Conservation (phyloP, 2,888 invertebrate species). For the Boloria selene region DNA sequence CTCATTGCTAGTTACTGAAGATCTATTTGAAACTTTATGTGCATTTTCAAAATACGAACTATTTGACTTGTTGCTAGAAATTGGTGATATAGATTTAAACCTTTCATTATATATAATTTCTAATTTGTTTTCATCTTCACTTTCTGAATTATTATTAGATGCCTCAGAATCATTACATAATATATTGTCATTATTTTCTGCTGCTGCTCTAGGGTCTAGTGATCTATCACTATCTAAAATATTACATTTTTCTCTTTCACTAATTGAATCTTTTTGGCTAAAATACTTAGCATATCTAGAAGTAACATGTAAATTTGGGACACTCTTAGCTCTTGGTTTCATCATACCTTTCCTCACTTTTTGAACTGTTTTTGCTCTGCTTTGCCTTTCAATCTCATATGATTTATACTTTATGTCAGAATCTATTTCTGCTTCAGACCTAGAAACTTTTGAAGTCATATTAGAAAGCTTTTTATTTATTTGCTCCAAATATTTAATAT, state of each 20-base stretch:
- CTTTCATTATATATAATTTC: slow-evolving; percentile 70
- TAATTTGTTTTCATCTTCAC: slow-evolving; percentile 63
- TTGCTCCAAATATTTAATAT: slow-evolving; percentile 88
- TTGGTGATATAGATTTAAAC: slow-evolving; percentile 60
- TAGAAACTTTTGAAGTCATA: slow-evolving; percentile 60
- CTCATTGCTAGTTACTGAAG: slow-evolving; percentile 32
- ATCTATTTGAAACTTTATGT: slow-evolving; percentile 9
- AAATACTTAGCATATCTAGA: slow-evolving; percentile 79
- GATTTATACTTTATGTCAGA: slow-evolving; percentile 67
- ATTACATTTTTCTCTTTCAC: slow-evolving; percentile 57
- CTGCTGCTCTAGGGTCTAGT: too few relatives aligned
- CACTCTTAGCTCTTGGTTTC: slow-evolving; percentile 74
- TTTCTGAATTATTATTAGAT: slow-evolving; percentile 46
- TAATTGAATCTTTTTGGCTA: slow-evolving; percentile 69
- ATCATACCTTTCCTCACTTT: slow-evolving; percentile 44
- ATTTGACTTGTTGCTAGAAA: slow-evolving; percentile 6
- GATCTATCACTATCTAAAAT: slow-evolving; percentile 44
- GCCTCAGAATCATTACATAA: slow-evolving; percentile 38
- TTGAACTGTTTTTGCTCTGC: slow-evolving; percentile 55
- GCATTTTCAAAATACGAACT: slow-evolving; percentile 10
- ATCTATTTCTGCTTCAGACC: slow-evolving; percentile 55
- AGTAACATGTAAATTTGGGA: slow-evolving; percentile 74
- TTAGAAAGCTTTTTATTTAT: slow-evolving; percentile 84
- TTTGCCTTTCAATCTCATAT: slow-evolving; percentile 71
- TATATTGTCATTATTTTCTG: slow-evolving; percentile 44